Evolutionary conservation across 2,797 vertebrate species (phyloP), one percentile per base, ranked within the genome.

Genomic region (Oryzias dopingdopingensis): DNA sequence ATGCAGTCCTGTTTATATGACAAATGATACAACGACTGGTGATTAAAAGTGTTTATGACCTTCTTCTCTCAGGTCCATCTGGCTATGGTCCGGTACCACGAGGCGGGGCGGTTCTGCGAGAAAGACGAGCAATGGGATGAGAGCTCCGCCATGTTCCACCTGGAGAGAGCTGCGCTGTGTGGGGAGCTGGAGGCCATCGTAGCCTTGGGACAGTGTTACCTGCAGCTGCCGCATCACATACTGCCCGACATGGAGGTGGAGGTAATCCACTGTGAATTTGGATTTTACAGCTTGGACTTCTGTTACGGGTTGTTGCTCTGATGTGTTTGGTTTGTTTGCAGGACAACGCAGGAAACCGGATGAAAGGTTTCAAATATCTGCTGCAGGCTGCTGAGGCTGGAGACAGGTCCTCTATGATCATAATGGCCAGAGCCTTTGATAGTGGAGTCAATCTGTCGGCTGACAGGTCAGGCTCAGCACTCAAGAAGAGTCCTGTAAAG

Each of bases 131-230:
- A 88, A 0, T 99, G 97, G 97, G 97, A 99, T 56, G 91, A 83
- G 42, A 82, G 91, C 29, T 93, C 96, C 0, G 97, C 97, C 2
- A 64, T 98, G 76, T 95, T 94, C 77, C 97, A 99, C 77, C 89
- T 99, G 87, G 94, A 97, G 79, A 92, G 92, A 0, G 97, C 97
- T 0, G 94, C 95, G 0, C 89, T 94, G 88, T 96, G 96, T 2
- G 97, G 96, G 2, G 97, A 99, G 84, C 91, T 99, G 84, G 96
- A 98, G 78, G 97, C 96, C 83, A 97, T 99, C 0, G 86, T 96
- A 15, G 95, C 90, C 0, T 77, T 98, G 14, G 96, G 96, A 1
- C 94, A 95, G 70, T 95, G 95, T 86, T 94, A 77, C 50, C 84
- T 93, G 15, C 95, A 96, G 90, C 90, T 98, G 74, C 94, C 96